These are phyloP conservation scores for Ormia ochracea DNA, from an alignment of 2,888 invertebrate species.

Conservation along the genomic window DNA sequence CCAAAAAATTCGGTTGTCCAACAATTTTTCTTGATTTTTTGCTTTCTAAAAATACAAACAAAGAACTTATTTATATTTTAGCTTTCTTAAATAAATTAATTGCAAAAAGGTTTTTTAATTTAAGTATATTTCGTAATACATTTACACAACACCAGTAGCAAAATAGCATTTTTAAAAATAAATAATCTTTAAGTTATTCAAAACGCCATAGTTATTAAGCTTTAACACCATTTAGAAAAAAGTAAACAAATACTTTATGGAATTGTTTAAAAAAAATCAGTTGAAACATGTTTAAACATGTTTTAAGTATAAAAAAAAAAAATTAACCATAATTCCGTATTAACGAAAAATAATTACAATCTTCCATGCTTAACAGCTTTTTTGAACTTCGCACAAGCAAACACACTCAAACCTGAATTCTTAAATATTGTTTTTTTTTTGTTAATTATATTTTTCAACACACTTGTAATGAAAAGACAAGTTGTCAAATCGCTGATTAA, in stretches of 20 bases:
- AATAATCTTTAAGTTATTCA: background rate
- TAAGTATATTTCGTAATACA: background rate
- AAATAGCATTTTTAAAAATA: background rate
- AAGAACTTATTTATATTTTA: too few species aligned
- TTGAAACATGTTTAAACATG: background rate
- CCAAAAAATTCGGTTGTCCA: too few species aligned
- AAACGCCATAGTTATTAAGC: background rate
- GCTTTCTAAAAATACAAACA: too few species aligned
- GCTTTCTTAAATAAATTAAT: too few species aligned
- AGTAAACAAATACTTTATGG: background rate
- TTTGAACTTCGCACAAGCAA: conserved; percentile 2
- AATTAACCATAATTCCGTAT: background rate
- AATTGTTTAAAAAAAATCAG: background rate
- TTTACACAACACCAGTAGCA: background rate
- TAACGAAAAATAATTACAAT: conserved; percentile 12
- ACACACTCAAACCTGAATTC: background rate
- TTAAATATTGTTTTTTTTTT: background rate
- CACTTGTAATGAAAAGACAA: conserved; percentile 13
- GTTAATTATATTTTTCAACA: background rate
- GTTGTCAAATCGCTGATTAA: conserved; percentile 25
- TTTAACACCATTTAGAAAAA: conserved; percentile 3
- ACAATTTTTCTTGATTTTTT: too few species aligned
- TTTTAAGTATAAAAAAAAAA: background rate
- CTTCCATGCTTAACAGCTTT: background rate
- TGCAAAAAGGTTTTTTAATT: background rate